Evolutionary conservation across 2,113 vertebrate genomes (phyloP).

Genomic region (Xiphophorus hellerii): DNA sequence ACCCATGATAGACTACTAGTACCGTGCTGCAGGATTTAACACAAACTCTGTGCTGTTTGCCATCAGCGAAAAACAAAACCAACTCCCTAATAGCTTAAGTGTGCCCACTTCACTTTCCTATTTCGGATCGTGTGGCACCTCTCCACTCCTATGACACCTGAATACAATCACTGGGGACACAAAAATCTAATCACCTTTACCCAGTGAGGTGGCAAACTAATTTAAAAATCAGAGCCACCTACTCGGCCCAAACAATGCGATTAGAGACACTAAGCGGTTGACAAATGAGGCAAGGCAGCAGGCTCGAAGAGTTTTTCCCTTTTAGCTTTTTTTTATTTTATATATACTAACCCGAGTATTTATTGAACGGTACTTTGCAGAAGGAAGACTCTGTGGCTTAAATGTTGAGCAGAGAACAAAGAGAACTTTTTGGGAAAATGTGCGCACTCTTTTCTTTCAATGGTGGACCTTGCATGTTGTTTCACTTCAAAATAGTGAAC

Average conservation of each 20-base stretch:
- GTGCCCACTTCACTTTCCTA: constrained; percentile 18
- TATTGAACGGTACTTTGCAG: constrained; percentile 1
- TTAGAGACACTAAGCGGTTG: constrained; percentile 43
- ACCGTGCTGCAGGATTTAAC: constrained; percentile 11
- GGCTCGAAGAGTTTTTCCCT: constrained; percentile 20
- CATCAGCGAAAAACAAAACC: constrained; percentile 4
- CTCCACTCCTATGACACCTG: constrained; percentile 61
- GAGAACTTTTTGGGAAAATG: constrained; percentile 17
- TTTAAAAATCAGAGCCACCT: constrained; percentile 52
- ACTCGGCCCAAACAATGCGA: constrained; percentile 45
- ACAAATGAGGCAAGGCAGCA: constrained; percentile 36
- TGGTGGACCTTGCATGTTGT: background rate
- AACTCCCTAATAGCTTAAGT: background rate
- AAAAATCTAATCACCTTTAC: constrained; percentile 54
- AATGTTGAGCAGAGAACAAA: background rate
- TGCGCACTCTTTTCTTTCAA: constrained; percentile 39
- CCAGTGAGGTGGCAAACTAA: constrained; percentile 43
- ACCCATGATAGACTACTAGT: constrained; percentile 1
- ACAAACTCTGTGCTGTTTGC: constrained; percentile 2
- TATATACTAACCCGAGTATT: constrained; percentile 9
- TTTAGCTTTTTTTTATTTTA: constrained; percentile 19
- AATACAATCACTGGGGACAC: constrained; percentile 63
- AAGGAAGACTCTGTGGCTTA: constrained; percentile 24
- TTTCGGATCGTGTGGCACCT: constrained; percentile 25
- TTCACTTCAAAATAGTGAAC: constrained; percentile 11